Percentiles rank a stretch among this genome's conserved stretches.
phyloP scores from a whole-genome alignment of 2,888 invertebrate genomes.

The Mactromeris polynyma region DNA sequence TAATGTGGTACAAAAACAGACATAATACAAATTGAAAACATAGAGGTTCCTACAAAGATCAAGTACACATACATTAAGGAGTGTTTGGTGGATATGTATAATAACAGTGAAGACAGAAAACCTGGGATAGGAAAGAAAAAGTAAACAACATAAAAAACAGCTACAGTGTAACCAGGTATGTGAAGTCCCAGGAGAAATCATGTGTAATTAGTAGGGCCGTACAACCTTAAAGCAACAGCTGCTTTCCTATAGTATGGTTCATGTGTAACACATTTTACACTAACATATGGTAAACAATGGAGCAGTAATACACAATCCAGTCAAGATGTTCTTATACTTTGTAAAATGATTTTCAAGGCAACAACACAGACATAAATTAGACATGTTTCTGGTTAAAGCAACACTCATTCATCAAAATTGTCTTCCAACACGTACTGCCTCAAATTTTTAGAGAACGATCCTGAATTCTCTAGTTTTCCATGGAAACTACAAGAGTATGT shows the following conservation, averaged over 20 bases:
- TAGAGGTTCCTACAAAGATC: background rate
- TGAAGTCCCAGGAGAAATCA: too few relatives aligned
- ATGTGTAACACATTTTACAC: background rate
- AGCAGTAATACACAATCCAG: background rate
- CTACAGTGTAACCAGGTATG: background rate
- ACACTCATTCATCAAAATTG: background rate
- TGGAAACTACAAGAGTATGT: too few relatives aligned
- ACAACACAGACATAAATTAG: background rate
- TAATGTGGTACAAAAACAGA: constrained; percentile 9
- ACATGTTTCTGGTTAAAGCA: background rate
- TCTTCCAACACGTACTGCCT: too few relatives aligned
- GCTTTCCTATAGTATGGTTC: background rate
- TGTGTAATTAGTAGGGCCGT: too few relatives aligned
- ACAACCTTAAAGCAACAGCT: background rate
- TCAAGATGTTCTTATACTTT: background rate
- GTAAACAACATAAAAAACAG: background rate
- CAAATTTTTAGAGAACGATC: too few relatives aligned
- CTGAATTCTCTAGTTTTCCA: too few relatives aligned
- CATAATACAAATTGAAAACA: background rate
- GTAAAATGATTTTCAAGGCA: background rate
- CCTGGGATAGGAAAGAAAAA: background rate
- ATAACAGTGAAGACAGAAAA: background rate
- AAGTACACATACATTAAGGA: background rate
- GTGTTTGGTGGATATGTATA: background rate
- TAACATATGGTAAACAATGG: background rate